These are phyloP conservation scores for Hippotragus niger DNA, from an alignment of 2,113 vertebrate species.

Conservation along the genomic window DNA sequence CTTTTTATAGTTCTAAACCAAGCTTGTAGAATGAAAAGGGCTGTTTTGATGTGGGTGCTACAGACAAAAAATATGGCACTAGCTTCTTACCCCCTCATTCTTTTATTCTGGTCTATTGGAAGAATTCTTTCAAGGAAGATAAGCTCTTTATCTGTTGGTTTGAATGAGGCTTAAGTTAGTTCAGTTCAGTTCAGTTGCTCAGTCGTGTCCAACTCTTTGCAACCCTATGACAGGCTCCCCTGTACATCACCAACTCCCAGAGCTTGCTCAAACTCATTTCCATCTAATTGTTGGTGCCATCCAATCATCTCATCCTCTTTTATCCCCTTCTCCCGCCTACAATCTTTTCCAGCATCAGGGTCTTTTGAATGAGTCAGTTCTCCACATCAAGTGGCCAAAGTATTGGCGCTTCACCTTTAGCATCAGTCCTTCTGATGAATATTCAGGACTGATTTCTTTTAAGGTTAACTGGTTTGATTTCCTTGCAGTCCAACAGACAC, in stretches of 20 bases:
- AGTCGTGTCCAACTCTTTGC: not conserved
- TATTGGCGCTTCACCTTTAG: not conserved
- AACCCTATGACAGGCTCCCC: not conserved
- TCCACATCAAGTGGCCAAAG: not conserved
- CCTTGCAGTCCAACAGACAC: not conserved
- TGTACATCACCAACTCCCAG: not conserved
- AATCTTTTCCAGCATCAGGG: not conserved
- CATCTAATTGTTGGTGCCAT: not conserved
- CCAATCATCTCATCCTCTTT: not conserved
- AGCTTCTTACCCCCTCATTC: not conserved
- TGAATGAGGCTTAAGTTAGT: not conserved
- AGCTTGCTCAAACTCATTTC: not conserved
- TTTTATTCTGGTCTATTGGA: not conserved
- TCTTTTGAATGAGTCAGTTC: not conserved
- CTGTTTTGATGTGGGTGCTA: not conserved
- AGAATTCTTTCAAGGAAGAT: not conserved
- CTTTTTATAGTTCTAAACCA: not conserved
- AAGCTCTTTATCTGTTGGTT: not conserved
- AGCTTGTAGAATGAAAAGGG: not conserved
- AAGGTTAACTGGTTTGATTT: rapidly evolving
- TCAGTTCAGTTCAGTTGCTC: not conserved
- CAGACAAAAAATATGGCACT: not conserved
- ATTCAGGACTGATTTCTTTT: not conserved
- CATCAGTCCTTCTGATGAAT: not conserved
- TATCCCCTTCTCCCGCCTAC: not conserved